Percentiles rank a stretch among this genome's conserved stretches.
Evolutionary conservation across 2,113 vertebrate species (phyloP).

Genomic region (Nestor notabilis): DNA sequence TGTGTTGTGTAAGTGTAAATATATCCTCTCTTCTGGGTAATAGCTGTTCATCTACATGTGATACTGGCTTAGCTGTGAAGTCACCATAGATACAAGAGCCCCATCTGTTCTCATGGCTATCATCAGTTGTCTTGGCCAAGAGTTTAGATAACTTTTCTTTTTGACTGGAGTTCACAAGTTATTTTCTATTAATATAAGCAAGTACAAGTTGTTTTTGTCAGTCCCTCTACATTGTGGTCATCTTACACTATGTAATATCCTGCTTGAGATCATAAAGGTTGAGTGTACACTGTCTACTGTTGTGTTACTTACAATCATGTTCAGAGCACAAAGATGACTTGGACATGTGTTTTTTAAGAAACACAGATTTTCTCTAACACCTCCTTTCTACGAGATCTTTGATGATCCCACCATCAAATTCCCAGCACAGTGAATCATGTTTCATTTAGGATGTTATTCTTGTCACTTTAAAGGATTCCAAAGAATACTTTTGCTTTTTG

Average conservation of each 20-base stretch:
- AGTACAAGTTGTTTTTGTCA: neutral
- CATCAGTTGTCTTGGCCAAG: neutral
- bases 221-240: neutral
- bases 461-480: neutral
- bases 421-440: neutral
- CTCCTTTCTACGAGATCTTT: neutral
- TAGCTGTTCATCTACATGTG: neutral
- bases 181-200: neutral
- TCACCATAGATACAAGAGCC: neutral
- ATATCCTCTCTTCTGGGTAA: neutral
- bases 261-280: neutral
- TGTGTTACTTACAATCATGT: neutral
- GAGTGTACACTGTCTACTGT: neutral
- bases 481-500: neutral
- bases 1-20: neutral
- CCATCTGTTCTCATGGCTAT: neutral
- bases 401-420: conserved; percentile 3
- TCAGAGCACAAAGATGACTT: neutral
- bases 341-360: neutral
- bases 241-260: neutral
- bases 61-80: neutral
- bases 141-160: neutral
- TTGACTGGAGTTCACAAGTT: neutral
- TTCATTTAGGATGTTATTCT: neutral
- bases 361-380: neutral